These are phyloP conservation scores for Sapayoa aenigma DNA, from an alignment of 2,113 vertebrate species.

Conservation along the genomic window DNA sequence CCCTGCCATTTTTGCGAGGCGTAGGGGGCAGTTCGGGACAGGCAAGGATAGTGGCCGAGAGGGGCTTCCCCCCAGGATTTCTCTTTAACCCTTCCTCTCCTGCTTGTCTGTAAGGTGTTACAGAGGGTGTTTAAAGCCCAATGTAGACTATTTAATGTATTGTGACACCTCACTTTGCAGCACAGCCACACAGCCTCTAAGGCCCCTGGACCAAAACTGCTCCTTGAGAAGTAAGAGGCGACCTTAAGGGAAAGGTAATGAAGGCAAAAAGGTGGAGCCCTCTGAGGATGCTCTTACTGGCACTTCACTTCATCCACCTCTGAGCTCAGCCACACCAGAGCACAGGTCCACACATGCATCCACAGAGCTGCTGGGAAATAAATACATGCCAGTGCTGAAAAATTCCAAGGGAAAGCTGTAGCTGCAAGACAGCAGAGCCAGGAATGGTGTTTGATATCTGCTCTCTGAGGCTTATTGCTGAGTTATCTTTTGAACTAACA, in stretches of 20 bases:
- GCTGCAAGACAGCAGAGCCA: background rate
- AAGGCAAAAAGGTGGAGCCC: background rate
- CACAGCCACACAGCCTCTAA: rapidly evolving
- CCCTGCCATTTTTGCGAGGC: too few species aligned
- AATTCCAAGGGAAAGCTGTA: background rate
- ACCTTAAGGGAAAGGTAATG: background rate
- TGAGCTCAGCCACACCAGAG: background rate
- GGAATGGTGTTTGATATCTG: background rate
- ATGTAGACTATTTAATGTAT: background rate
- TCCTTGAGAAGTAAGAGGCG: background rate
- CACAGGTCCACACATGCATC: rapidly evolving
- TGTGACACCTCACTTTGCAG: background rate
- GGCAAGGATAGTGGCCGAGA: too few species aligned
- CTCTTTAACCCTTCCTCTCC: too few species aligned
- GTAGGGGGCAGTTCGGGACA: too few species aligned
- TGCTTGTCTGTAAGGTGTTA: too few species aligned
- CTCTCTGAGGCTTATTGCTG: background rate
- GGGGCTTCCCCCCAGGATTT: too few species aligned
- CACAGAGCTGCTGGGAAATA: background rate
- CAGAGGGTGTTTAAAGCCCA: too few species aligned
- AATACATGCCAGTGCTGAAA: background rate
- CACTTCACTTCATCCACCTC: background rate
- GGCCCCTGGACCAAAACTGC: background rate
- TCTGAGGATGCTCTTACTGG: background rate
- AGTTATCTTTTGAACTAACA: background rate